Percentiles rank a stretch among this genome's conserved stretches.
phyloP scores from a whole-genome alignment of 2,797 vertebrate genomes.

The Peromyscus eremicus region DNA sequence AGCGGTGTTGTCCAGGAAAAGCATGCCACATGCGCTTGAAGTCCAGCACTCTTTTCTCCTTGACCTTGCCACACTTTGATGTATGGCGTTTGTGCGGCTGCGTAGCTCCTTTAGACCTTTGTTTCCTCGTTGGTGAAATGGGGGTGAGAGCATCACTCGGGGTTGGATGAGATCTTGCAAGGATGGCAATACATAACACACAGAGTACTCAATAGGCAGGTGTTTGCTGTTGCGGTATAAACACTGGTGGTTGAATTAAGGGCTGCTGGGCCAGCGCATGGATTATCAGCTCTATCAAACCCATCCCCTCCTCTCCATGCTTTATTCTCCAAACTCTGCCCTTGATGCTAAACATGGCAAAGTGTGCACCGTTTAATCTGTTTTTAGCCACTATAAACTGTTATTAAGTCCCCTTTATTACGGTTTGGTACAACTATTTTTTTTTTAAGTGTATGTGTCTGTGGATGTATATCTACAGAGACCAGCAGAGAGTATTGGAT shows the following conservation, averaged over 20 bases:
- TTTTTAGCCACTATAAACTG: slow-evolving; percentile 48
- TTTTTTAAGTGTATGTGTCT: not conserved
- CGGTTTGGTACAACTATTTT: not conserved
- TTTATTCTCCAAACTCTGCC: slow-evolving; percentile 9
- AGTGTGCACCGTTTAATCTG: slow-evolving; percentile 47
- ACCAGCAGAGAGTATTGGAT: not conserved
- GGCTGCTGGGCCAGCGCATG: not conserved
- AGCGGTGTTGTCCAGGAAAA: not conserved
- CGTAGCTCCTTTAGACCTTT: not conserved
- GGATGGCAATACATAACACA: not conserved
- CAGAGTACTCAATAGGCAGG: not conserved
- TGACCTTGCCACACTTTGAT: not conserved
- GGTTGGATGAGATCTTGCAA: not conserved
- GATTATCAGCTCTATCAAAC: not conserved
- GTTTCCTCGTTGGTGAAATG: slow-evolving; percentile 37
- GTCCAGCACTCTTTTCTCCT: not conserved
- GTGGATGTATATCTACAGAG: not conserved
- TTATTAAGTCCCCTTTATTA: slow-evolving; percentile 51
- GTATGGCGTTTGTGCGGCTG: not conserved
- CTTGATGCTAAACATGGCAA: slow-evolving; percentile 42
- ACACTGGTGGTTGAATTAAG: not conserved
- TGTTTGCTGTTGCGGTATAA: not conserved
- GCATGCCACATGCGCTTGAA: no score
- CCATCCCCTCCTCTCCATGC: not conserved
- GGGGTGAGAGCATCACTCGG: not conserved